Percentiles rank a stretch among this genome's conserved stretches.
Evolutionary conservation across 2,113 vertebrate genomes (phyloP).

Genomic region (Telmatochromis brachygnathus): DNA sequence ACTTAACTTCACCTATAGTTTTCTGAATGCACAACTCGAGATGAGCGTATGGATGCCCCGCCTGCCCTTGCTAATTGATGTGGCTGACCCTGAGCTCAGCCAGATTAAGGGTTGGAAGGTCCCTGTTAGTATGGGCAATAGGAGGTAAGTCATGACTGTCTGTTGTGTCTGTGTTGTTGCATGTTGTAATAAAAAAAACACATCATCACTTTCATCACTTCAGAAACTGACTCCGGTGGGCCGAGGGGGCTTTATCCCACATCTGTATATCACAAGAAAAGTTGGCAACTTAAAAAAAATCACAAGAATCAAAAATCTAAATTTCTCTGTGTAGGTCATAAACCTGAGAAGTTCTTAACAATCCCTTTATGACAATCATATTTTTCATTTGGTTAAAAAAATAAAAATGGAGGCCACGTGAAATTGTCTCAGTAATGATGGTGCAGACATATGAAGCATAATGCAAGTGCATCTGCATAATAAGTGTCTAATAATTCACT

Average conservation of each 20-base stretch:
- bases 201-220: background rate
- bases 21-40: constrained; percentile 82
- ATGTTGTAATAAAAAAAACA: background rate
- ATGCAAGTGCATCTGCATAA: constrained; percentile 13
- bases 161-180: background rate
- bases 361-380: background rate
- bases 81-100: constrained; percentile 90
- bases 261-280: background rate
- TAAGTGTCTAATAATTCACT: constrained; percentile 1
- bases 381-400: background rate
- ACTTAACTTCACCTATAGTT: constrained; percentile 90
- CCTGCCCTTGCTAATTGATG: constrained; percentile 86
- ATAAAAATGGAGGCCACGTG: background rate
- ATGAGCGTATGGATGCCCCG: constrained; percentile 90
- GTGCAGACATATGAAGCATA: background rate
- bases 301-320: background rate
- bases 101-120: constrained; percentile 95
- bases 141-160: constrained; percentile 41
- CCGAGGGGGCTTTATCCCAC: background rate
- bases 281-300: background rate
- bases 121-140: constrained; percentile 70
- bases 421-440: background rate
- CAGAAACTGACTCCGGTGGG: background rate
- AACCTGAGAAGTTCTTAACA: background rate
- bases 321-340: background rate